Base-by-base conservation (phyloP, 2,888 invertebrate genomes). In the Elmis aenea region DNA sequence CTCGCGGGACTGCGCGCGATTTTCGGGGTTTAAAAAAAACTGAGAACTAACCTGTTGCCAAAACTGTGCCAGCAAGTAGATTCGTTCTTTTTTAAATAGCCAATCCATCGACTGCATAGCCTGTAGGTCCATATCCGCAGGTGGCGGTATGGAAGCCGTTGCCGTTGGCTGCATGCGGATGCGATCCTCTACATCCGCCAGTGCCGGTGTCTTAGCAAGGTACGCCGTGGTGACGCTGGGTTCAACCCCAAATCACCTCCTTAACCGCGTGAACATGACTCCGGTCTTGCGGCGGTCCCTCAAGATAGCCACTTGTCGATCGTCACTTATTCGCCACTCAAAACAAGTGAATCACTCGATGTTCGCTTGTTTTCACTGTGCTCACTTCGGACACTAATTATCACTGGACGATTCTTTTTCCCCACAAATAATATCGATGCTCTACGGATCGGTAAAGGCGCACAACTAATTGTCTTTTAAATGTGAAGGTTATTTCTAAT, bases 61-160 rank as follows among this genome's bases (percentile, higher is more conserved):
- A 76, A 91, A 91, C 74, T 91, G 91, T 68, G 89, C 89, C 68
- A 91, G 80, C 68, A 91, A 78, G 76, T 89, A 91, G 75, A 91
- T 89, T 74, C 87, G 79, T 76, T 91, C 90, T 77, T 91, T 91
- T 81, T 90, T 90, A 79, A 90, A 90, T 71, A 91, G 82, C 90
- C 91, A 91, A 79, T 91, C 90, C 90, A 91, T 89, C 69, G 89
- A 88, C 79, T 89, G 89, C 83, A 89, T 87, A 73, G 88, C 83
- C 80, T 87, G 87, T 75, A 88, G 82, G 80, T 90, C 89, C 81
- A 88, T 86, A 77, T 85, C 84, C 79, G 79, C 72, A 64, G 77
- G 84, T 79, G 70, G 79, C 74, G 64, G 64, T 52, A 64, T 62
- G 37, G 62, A 54, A 48, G 62, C 62, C 45, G 64, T 63, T 66